Evolutionary conservation across 2,113 vertebrate genomes (phyloP), one percentile per base, ranked within the genome.

Genomic region (Crotalus tigris): DNA sequence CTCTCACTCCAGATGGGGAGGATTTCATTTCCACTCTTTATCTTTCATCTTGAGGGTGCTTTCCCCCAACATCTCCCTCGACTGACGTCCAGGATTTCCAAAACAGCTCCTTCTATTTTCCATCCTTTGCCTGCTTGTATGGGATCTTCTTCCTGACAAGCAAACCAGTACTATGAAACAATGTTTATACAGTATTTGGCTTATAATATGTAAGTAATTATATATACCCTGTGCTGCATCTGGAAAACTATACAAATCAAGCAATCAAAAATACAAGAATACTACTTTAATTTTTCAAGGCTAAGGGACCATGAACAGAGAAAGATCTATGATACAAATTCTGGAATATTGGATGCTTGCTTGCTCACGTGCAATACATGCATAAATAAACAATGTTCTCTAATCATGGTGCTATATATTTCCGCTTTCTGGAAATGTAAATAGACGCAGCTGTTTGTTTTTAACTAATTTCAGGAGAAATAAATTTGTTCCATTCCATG

Each of bases 381-480:
- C 5, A 39, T 81, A 81, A 81, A 81, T 39, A 81, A 81, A 81
- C 69, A 39, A 81, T 81, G 69, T 81, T 81, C 33, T 81, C 17
- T 81, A 39, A 81, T 39, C 69, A 81, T 81, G 33, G 69, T 39
- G 15, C 33, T 81, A 17, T 39, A 39, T 33, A 81, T 81, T 81
- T 39, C 69, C 21, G 33, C 33, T 39, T 96, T 93, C 93, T 91
- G 93, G 93, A 96, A 96, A 33, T 55, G 91, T 91, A 95, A 94
- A 44, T 46, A 94, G 33, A 92, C 93, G 93, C 93, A 96, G 88
- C 95, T 97, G 95, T 94, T 96, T 97, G 93, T 94, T 95, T 92
- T 58, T 95, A 44, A 81, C 91, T 64, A 93, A 94, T 86, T 94
- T 91, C 55, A 0, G 0, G 55, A 96, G 94, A 96, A 96, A 95